Evolutionary conservation across 2,888 invertebrate species (phyloP).

Genomic region (Melipona beecheii): DNA sequence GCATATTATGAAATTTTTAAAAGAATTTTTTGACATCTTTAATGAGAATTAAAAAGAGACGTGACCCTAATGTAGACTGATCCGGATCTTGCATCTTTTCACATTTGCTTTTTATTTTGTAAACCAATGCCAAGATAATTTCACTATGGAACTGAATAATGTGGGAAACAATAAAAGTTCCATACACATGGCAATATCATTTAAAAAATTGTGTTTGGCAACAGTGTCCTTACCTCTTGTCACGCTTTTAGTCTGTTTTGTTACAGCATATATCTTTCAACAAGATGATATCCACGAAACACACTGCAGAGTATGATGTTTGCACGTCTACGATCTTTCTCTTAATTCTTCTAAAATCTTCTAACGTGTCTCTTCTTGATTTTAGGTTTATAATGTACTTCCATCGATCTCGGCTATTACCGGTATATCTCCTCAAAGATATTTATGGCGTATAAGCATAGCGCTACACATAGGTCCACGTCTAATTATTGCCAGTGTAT

Average conservation of each 20-base stretch:
- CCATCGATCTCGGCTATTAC: constrained; percentile 98
- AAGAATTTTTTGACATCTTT: constrained; percentile 6
- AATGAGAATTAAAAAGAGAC: constrained; percentile 28
- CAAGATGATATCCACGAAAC: constrained; percentile 97
- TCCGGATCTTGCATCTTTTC: constrained; percentile 5
- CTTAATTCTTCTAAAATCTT: not conserved
- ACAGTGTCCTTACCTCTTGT: constrained; percentile 94
- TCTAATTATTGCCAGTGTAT: constrained; percentile 94
- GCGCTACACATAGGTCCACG: constrained; percentile 96
- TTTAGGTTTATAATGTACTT: constrained; percentile 96
- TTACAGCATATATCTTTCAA: constrained; percentile 95
- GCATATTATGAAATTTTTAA: constrained; percentile 46
- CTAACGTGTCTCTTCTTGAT: constrained; percentile 5
- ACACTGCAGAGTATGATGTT: constrained; percentile 93
- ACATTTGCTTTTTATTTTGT: constrained; percentile 33
- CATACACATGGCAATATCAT: constrained; percentile 90
- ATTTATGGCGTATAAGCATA: constrained; percentile 96
- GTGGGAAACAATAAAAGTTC: constrained; percentile 81
- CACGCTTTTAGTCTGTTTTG: constrained; percentile 94
- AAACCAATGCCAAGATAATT: constrained; percentile 49
- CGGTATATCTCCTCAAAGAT: constrained; percentile 95
- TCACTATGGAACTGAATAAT: constrained; percentile 81
- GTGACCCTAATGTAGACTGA: constrained; percentile 43
- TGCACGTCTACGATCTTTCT: not conserved
- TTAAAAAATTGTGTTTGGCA: constrained; percentile 92